phyloP scores from a whole-genome alignment of 2,888 invertebrate species.

The Drosophila suboccidentalis region DNA sequence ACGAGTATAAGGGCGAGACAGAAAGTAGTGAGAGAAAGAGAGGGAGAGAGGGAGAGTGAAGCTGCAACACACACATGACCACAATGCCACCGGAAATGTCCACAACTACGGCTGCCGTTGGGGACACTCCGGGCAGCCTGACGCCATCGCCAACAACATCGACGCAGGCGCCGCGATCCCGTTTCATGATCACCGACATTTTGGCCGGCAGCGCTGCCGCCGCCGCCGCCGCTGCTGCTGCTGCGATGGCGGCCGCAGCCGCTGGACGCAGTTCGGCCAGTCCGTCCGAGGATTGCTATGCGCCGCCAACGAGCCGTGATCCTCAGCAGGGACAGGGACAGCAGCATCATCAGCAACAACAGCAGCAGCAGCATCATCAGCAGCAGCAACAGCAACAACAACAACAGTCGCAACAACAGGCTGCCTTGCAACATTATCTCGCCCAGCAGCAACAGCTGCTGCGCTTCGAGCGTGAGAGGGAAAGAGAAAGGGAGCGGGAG shows the following conservation, averaged over 20 bases:
- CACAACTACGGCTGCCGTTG: conserved; percentile 78
- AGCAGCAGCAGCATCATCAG: conserved; percentile 69
- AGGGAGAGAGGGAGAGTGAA: background rate
- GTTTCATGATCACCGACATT: conserved; percentile 97
- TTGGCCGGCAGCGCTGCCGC: conserved; percentile 88
- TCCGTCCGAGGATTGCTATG: conserved; percentile 59
- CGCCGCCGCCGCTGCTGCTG: conserved; percentile 81
- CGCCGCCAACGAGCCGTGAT: conserved; percentile 51
- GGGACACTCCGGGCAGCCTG: conserved; percentile 70
- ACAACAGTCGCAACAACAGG: conserved; percentile 70
- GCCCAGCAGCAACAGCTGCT: conserved; percentile 80
- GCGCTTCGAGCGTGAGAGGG: conserved; percentile 76
- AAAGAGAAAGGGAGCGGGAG: conserved; percentile 56
- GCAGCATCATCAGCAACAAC: conserved; percentile 75
- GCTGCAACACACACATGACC: conserved; percentile 76
- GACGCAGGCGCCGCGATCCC: conserved; percentile 88
- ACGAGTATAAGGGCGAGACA: background rate
- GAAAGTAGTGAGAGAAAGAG: background rate
- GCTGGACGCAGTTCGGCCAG: conserved; percentile 62
- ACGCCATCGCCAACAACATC: conserved; percentile 57
- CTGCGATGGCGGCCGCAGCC: conserved; percentile 61
- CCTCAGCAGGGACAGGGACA: conserved; percentile 68
- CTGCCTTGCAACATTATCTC: conserved; percentile 79
- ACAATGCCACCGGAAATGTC: conserved; percentile 85
- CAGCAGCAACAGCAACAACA: conserved; percentile 70